phyloP scores from a whole-genome alignment of 1,140 invertebrate genomes.

The Procambarus clarkii region DNA sequence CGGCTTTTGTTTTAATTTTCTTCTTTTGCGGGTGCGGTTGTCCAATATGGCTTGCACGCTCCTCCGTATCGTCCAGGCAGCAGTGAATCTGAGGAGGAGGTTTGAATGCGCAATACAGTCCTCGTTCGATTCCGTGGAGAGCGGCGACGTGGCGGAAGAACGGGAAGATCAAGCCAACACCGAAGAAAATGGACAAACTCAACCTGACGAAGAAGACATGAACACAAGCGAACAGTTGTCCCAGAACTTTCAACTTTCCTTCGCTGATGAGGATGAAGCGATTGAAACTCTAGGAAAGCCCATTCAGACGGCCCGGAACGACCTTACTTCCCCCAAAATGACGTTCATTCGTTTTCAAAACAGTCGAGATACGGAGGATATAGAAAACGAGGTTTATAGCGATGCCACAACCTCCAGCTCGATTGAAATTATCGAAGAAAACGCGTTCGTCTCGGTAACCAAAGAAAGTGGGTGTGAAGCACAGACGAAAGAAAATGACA shows the following conservation, averaged over 20 bases:
- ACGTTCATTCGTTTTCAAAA: slow-evolving; percentile 45
- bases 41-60: slow-evolving; percentile 65
- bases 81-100: slow-evolving; percentile 56
- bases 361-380: background rate
- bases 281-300: background rate
- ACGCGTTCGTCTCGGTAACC: background rate
- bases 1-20: slow-evolving; percentile 62
- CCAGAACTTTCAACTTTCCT: slow-evolving; percentile 53
- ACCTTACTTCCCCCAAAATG: slow-evolving; percentile 12
- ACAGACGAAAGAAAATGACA: background rate
- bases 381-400: slow-evolving; percentile 48
- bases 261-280: slow-evolving; percentile 28
- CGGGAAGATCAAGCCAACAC: slow-evolving; percentile 18
- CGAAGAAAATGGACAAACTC: slow-evolving; percentile 18
- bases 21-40: slow-evolving; percentile 33
- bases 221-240: slow-evolving; percentile 54
- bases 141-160: slow-evolving; percentile 45
- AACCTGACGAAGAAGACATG: slow-evolving; percentile 39
- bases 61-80: slow-evolving; percentile 65
- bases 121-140: slow-evolving; percentile 66
- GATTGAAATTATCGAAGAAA: slow-evolving; percentile 62
- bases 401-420: slow-evolving; percentile 54
- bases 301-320: background rate
- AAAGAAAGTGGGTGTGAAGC: slow-evolving; percentile 21
- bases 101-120: slow-evolving; percentile 67